Evolutionary conservation across 2,113 vertebrate genomes (phyloP), one percentile per base, ranked within the genome.

Genomic region (Tilapia sparmanii): DNA sequence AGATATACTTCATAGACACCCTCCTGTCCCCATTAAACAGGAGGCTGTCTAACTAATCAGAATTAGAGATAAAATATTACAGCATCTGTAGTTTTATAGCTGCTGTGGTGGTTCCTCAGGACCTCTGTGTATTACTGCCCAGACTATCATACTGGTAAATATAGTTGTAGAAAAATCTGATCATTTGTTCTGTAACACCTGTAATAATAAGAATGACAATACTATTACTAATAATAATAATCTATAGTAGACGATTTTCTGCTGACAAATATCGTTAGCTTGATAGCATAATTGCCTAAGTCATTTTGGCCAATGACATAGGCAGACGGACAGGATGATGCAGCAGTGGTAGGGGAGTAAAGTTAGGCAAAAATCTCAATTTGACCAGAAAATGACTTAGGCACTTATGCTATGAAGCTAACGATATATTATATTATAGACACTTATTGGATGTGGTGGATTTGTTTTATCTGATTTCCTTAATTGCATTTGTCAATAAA

Each of bases 141-240:
- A 0, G 4, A 16, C 55, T 9, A 59, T 59, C 55, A 29, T 16
- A 16, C 15, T 1, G 12, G 4, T 29, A 3, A 59, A 57, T 29
- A 57, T 57, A 29, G 55, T 29, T 57, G 0, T 4, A 55, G n/a
- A 54, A 54, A 54, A 24, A 55, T 24, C 22, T 0, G 22, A 57
- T 26, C 26, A 6, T 31, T 29, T 59, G 15, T 35, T 19, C 18
- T 0, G 15, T 59, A 31, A 12, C 61, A 66, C 18, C 18, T 35
- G 61, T n/a, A 66, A 35, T 66, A 35, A 35, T 66, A 35, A 66
- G 4, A 35, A 12, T 66, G 31, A 35, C 18, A 66, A 38, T 66
- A 0, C 31, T 66, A 7, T 1, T 35, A 45, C 11, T 45, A 15
- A 45, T 42, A 35, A 0, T 7, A 63, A 0, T 66, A n/a, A 66